A percentile compares a stretch with the other conserved stretches of the same genome.
Evolutionary conservation across 35 echinoderm and acorn worm species (phyloP).

Genomic region (Ophiothrix spiculata): DNA sequence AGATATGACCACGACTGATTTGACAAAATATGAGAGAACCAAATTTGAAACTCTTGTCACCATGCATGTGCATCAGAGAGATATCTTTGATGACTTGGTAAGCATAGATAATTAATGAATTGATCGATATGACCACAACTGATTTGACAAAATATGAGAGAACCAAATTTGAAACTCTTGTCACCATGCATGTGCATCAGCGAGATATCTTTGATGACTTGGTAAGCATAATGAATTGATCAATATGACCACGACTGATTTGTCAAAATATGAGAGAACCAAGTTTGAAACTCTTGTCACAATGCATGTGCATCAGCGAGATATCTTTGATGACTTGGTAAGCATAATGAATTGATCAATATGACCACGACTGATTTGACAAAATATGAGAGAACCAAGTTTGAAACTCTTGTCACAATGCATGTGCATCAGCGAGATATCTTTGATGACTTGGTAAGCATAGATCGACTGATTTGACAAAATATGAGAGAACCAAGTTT

Average conservation of each 20-base stretch:
- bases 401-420: too few relatives aligned
- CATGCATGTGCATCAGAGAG: constrained; percentile 98
- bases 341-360: too few relatives aligned
- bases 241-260: constrained; percentile 86
- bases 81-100: constrained; percentile 96
- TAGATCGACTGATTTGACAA: too few relatives aligned
- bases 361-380: too few relatives aligned
- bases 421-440: too few relatives aligned
- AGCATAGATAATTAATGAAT: constrained; percentile 65
- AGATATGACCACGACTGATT: constrained; percentile 91
- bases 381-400: too few relatives aligned
- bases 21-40: constrained; percentile 94
- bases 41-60: constrained; percentile 99
- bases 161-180: constrained; percentile 98
- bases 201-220: constrained; percentile 96
- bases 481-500: too few relatives aligned
- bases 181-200: constrained; percentile 99
- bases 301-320: constrained; percentile 95
- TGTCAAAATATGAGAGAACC: constrained; percentile 97
- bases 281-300: constrained; percentile 99
- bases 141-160: constrained; percentile 95
- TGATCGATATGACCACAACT: constrained; percentile 95
- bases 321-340: constrained; percentile 92
- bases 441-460: too few relatives aligned
- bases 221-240: too few relatives aligned